Conservation (phyloP, 2,888 invertebrate genomes). For the Mythimna vitellina region DNA sequence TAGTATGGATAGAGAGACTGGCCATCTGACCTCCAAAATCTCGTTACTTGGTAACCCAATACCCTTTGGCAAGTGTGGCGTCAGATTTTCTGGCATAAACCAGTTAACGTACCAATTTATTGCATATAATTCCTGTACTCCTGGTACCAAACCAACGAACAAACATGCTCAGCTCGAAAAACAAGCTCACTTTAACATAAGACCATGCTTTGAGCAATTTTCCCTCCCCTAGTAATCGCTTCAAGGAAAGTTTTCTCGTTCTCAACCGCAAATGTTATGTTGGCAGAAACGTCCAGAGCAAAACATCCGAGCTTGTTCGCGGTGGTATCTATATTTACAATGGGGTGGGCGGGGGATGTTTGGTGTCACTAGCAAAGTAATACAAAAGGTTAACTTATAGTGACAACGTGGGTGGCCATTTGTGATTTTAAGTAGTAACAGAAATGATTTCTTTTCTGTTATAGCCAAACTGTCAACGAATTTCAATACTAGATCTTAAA, state of each 20-base stretch:
- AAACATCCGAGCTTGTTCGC: conserved; percentile 48
- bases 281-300: conserved; percentile 34
- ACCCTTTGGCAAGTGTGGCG: too few relatives aligned
- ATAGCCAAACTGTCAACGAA: neutral
- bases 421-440: neutral
- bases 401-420: neutral
- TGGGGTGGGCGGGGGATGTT: conserved; percentile 51
- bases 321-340: conserved; percentile 59
- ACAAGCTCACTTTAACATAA: neutral
- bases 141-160: neutral
- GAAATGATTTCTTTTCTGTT: neutral
- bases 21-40: too few relatives aligned
- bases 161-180: neutral
- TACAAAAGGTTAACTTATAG: conserved; percentile 37
- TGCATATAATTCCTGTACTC: too few relatives aligned
- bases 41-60: too few relatives aligned
- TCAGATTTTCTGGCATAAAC: too few relatives aligned
- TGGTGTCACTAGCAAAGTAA: neutral
- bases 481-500: neutral
- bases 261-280: conserved; percentile 31
- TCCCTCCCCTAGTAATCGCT: neutral
- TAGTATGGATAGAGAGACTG: too few relatives aligned
- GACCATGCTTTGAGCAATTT: conserved; percentile 1
- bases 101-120: too few relatives aligned
- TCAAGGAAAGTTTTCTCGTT: neutral